Base-by-base conservation (phyloP, 1,140 invertebrate genomes). In the Zaprionus davidi region DNA sequence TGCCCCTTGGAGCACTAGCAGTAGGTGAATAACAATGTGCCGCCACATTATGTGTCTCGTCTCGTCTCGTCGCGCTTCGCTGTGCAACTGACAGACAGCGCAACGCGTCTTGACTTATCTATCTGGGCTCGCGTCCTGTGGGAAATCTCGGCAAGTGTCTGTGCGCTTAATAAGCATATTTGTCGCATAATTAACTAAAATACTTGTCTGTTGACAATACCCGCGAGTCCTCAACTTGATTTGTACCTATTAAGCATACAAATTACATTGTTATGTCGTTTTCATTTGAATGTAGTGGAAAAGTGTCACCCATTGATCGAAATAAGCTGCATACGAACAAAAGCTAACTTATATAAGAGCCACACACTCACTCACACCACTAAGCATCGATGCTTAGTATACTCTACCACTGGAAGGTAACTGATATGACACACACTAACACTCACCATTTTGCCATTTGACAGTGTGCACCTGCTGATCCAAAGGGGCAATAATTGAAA, bases 11-110 rank as follows among this genome's bases (percentile, higher is more conserved):
- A 26, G 53, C 28, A 62, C 3, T 31, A 56, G 58, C 51, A 22
- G 17, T 20, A 46, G 12, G 17, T 24, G 4, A 13, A 24, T 3
- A 51, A 51, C 4, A 51, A 13, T 51, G 9, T 51, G 46, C 11
- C 11, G 31, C 28, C 41, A 17, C 38, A 34, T 56, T 56, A 26
- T 26, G 12, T 17, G 41, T n/a, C n/a, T 46, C 41, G n/a, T 17
- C 41, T 9, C n/a, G 41, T 24, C 26, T 28, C 15, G 53, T 15
- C 24, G 12, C 24, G 20, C 13, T 31, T 17, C n/a, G 46, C 28
- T 60, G 12, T 44, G 26, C 51, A 69, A 71, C 72, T 71, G 72
- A 63, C 53, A 64, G 31, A 4, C 20, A 5, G n/a, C 46, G 20
- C 46, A 0, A 20, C 46, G 11, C n/a, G 4, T 24, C 46, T 51